Evolutionary conservation across 2,888 invertebrate genomes (phyloP), one percentile per base, ranked within the genome.

Genomic region (Lymantria dispar): DNA sequence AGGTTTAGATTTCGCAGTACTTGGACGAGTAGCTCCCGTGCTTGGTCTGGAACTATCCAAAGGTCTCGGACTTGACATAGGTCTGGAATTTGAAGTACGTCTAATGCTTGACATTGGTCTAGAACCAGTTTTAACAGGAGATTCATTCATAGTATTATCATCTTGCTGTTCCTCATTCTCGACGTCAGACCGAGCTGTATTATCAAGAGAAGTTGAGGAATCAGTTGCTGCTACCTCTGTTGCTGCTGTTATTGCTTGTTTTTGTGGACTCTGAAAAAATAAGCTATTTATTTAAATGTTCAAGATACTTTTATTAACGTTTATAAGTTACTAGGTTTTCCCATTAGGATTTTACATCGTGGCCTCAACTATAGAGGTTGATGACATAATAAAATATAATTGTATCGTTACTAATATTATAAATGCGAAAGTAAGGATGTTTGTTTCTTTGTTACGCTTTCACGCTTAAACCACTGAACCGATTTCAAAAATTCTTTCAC

Each of bases 251-350:
- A 58, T 48, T 7, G 54, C 60, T 43, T 81, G 84, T 58, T 85
- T 88, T 56, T 76, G 77, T 46, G 78, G 76, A 48, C 80, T 79
- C 87, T 87, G 72, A 10, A 52, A 60, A 48, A 45, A 33, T 10
- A 3, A 33, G 8, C 1, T 33, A 1, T 33, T 33, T 33, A 33
- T 33, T 33, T 33, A 2, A 22, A 22, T 5, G 2, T 22, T 2
- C 5, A 22, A 22, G 5, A 22, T 22, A 3, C n/a, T n/a, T n/a
- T n/a, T n/a, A n/a, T n/a, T n/a, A n/a, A n/a, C n/a, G n/a, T n/a
- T n/a, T n/a, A 22, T 5, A 22, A 2, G 22, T 22, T 22, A 22
- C 22, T 22, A 22, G 2, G 5, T 22, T 22, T 22, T 22, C 22
- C 5, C 5, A 22, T 5, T 22, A 22, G 2, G 22, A 22, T 22